Conservation (phyloP, 2,113 vertebrate species). For the Donacobius atricapilla region DNA sequence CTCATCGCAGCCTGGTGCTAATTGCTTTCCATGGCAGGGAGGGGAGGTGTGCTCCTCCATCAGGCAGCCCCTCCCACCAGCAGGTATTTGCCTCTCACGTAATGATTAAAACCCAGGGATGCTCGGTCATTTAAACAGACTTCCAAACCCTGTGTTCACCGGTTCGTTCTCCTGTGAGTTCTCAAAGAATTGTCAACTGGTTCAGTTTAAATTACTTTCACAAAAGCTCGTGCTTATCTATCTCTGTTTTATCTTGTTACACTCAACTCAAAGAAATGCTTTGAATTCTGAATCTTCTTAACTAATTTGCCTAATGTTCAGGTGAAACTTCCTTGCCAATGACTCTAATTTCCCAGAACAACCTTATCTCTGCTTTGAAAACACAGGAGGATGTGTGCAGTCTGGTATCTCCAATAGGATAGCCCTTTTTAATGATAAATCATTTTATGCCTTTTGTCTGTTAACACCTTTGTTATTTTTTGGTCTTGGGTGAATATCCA, state of each 20-base stretch:
- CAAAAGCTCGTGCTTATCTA: conserved; percentile 24
- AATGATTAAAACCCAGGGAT: not conserved
- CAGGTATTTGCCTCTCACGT: not conserved
- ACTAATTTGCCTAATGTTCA: conserved; percentile 29
- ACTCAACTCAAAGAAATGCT: not conserved
- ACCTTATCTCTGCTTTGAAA: conserved; percentile 17
- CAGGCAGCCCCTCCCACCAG: not conserved
- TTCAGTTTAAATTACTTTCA: conserved; percentile 13
- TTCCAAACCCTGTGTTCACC: not conserved
- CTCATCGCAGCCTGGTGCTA: not conserved
- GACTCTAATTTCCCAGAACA: conserved; percentile 22
- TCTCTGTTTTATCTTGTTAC: conserved; percentile 15
- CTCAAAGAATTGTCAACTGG: conserved; percentile 1
- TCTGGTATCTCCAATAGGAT: not conserved
- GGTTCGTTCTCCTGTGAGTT: not conserved
- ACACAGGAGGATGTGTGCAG: not conserved
- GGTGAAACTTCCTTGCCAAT: not conserved
- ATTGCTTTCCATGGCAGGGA: not conserved
- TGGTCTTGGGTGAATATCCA: not conserved
- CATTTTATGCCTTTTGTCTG: conserved; percentile 24
- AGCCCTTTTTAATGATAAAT: conserved; percentile 3
- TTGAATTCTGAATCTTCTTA: conserved; percentile 26
- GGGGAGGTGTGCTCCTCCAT: not conserved
- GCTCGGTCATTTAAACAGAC: not conserved
- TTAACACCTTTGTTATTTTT: conserved; percentile 15